These are phyloP conservation scores for Eristalis arbustorum DNA, from an alignment of 2,888 invertebrate species.

Conservation along the genomic window DNA sequence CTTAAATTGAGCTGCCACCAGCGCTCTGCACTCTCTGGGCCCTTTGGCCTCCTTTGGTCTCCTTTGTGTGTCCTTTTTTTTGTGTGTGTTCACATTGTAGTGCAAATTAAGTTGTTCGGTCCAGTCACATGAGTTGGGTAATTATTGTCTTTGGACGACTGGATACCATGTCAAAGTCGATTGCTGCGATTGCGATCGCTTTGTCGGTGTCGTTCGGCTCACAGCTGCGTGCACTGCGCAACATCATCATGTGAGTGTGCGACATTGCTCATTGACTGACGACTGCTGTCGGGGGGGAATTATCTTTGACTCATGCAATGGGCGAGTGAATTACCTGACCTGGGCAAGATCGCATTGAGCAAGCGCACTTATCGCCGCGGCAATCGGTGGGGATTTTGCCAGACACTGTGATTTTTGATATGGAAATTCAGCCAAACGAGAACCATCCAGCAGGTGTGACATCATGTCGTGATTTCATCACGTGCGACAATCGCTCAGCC, in stretches of 20 bases:
- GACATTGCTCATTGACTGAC: slow-evolving; percentile 17
- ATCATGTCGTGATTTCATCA: background rate
- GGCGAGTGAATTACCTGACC: slow-evolving; percentile 58
- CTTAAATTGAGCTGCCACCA: slow-evolving; percentile 40
- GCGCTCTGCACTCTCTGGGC: background rate
- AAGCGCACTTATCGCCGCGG: background rate
- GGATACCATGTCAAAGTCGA: slow-evolving; percentile 27
- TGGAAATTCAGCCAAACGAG: background rate
- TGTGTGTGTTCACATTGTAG: background rate
- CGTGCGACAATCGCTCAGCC: background rate
- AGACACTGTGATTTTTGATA: slow-evolving; percentile 12
- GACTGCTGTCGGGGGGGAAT: slow-evolving; percentile 17
- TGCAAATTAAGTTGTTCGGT: slow-evolving; percentile 58
- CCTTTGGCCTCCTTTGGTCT: background rate
- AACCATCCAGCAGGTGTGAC: background rate
- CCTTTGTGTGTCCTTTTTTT: background rate
- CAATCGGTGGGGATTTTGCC: slow-evolving; percentile 25
- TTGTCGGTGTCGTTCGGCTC: slow-evolving; percentile 39
- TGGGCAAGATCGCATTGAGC: background rate
- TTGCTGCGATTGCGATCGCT: slow-evolving; percentile 23
- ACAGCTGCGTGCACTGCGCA: slow-evolving; percentile 42
- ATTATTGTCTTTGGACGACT: slow-evolving; percentile 40
- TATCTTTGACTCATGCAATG: slow-evolving; percentile 43
- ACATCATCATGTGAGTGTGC: slow-evolving; percentile 17
- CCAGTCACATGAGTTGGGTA: slow-evolving; percentile 51